phyloP scores from a whole-genome alignment of 1,140 invertebrate species.

The Diuraphis noxia region DNA sequence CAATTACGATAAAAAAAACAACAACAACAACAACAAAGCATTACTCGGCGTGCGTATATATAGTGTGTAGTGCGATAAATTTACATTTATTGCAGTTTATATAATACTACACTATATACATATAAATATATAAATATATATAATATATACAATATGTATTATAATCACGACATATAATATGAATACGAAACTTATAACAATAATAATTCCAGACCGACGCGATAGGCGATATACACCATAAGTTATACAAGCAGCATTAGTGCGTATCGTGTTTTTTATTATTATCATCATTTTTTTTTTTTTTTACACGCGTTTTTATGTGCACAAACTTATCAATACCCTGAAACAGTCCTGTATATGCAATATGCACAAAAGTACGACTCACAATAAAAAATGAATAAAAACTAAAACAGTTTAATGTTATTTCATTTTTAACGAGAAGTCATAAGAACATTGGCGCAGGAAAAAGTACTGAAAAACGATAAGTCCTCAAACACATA shows the following conservation, averaged over 20 bases:
- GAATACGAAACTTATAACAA: neutral
- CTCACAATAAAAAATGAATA: slow-evolving; percentile 7
- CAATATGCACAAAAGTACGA: neutral
- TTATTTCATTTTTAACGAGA: slow-evolving; percentile 24
- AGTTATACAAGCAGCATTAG: neutral
- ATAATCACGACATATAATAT: neutral
- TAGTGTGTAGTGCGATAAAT: neutral
- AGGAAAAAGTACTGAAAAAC: neutral
- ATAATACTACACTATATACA: neutral
- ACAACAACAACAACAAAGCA: neutral
- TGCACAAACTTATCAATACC: neutral
- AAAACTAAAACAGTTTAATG: neutral
- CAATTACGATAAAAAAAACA: neutral
- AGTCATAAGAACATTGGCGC: neutral
- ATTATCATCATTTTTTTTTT: neutral
- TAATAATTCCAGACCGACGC: neutral
- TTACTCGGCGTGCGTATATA: neutral
- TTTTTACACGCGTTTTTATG: neutral
- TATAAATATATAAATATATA: neutral
- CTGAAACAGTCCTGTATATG: neutral
- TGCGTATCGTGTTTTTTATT: neutral
- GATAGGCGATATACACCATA: neutral
- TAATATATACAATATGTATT: neutral
- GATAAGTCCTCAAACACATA: neutral
- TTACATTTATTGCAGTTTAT: neutral